Evolutionary conservation across 1,140 invertebrate species (phyloP).

Genomic region (Chironomus striatipennis): DNA sequence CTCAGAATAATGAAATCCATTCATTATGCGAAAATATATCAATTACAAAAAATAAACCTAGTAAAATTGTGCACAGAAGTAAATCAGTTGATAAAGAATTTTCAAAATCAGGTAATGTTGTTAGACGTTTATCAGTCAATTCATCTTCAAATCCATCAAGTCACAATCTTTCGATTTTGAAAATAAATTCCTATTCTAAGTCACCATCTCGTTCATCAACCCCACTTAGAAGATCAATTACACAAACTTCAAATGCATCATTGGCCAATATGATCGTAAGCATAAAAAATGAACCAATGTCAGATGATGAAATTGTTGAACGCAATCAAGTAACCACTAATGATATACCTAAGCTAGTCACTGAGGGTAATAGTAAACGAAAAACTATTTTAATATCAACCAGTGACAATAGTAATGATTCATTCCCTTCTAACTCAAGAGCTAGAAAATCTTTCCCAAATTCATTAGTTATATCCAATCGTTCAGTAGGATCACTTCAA

Average conservation of each 20-base stretch:
- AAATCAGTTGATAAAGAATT: neutral
- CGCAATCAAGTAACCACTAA: neutral
- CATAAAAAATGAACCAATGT: neutral
- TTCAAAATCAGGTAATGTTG: neutral
- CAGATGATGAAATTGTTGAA: neutral
- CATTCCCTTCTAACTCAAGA: constrained; percentile 30
- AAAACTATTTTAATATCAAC: constrained; percentile 4
- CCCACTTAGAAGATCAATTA: neutral
- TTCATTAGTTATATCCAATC: neutral
- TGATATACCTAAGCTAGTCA: neutral
- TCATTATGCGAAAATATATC: neutral
- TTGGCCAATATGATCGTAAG: neutral
- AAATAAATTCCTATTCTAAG: neutral
- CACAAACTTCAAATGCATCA: neutral
- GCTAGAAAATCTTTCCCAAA: constrained; percentile 34
- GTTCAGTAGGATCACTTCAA: constrained; percentile 24
- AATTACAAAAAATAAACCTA: neutral
- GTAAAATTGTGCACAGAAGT: neutral
- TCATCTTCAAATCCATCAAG: neutral
- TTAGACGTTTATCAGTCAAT: neutral
- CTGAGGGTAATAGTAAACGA: neutral
- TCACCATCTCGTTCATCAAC: neutral
- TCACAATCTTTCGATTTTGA: neutral
- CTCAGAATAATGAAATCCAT: neutral
- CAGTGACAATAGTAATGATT: constrained; percentile 11